These are phyloP conservation scores for Phymastichus coffea DNA, from an alignment of 1,140 invertebrate genomes.

Conservation along the genomic window DNA sequence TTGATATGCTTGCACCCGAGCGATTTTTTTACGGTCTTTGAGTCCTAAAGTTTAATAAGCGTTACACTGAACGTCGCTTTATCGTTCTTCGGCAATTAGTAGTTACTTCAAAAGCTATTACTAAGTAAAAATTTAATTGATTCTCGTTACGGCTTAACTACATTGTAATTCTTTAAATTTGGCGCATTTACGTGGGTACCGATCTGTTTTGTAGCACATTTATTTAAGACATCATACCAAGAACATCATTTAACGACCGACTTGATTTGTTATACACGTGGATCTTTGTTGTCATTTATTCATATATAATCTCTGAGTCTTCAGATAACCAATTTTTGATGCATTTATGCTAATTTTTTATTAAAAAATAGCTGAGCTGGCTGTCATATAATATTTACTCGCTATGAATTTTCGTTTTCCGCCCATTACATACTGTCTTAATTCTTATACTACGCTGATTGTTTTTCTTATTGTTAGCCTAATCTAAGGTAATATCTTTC, in stretches of 20 bases:
- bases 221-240: no score
- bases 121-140: slow-evolving; percentile 26
- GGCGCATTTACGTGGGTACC: neutral
- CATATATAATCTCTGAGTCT: no score
- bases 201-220: no score
- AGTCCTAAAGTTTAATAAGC: neutral
- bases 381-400: neutral
- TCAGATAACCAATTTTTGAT: no score
- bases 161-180: neutral
- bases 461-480: neutral
- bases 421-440: slow-evolving; percentile 6
- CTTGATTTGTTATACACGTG: no score
- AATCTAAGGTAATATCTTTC: slow-evolving; percentile 8
- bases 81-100: slow-evolving; percentile 3
- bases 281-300: no score
- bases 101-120: slow-evolving; percentile 18
- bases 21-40: neutral
- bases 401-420: neutral
- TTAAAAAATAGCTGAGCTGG: slow-evolving; percentile 23
- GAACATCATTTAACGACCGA: no score
- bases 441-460: slow-evolving; percentile 5
- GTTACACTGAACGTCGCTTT: neutral
- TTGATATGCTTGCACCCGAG: slow-evolving; percentile 14
- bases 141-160: slow-evolving; percentile 15
- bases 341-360: no score